Evolutionary conservation across 2,888 invertebrate species (phyloP).

Genomic region (Catotricha subobsoleta): DNA sequence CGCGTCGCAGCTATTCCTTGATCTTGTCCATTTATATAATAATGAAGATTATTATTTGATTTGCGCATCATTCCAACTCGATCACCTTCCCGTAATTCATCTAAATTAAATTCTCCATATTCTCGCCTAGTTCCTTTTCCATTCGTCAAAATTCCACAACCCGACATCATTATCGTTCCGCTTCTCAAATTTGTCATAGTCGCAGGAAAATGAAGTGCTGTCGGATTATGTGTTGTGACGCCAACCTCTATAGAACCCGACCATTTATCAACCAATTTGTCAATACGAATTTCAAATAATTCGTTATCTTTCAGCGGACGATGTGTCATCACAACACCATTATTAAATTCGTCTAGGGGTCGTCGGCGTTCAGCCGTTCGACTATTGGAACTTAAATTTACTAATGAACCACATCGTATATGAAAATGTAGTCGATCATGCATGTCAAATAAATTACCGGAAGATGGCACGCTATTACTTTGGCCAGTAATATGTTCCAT

Average conservation of each 20-base stretch:
- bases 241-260: constrained; percentile 52
- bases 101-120: constrained; percentile 85
- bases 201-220: constrained; percentile 76
- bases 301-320: constrained; percentile 73
- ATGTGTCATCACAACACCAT: constrained; percentile 90
- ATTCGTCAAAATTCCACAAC: constrained; percentile 88
- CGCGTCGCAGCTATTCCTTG: constrained; percentile 79
- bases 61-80: constrained; percentile 83
- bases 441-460: constrained; percentile 15
- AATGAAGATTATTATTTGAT: constrained; percentile 69
- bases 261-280: constrained; percentile 87
- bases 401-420: constrained; percentile 69
- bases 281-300: constrained; percentile 86
- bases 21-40: constrained; percentile 82
- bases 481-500: no score
- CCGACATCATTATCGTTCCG: constrained; percentile 91
- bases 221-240: constrained; percentile 84
- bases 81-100: constrained; percentile 82
- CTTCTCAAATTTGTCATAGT: constrained; percentile 95
- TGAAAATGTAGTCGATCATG: constrained; percentile 66
- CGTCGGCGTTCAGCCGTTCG: constrained; percentile 73
- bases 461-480: no score
- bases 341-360: constrained; percentile 86
- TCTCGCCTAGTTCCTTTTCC: constrained; percentile 86
- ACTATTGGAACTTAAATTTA: constrained; percentile 66